Evolutionary conservation across 2,113 vertebrate genomes (phyloP), one percentile per base, ranked within the genome.

Genomic region (Catagonus wagneri): DNA sequence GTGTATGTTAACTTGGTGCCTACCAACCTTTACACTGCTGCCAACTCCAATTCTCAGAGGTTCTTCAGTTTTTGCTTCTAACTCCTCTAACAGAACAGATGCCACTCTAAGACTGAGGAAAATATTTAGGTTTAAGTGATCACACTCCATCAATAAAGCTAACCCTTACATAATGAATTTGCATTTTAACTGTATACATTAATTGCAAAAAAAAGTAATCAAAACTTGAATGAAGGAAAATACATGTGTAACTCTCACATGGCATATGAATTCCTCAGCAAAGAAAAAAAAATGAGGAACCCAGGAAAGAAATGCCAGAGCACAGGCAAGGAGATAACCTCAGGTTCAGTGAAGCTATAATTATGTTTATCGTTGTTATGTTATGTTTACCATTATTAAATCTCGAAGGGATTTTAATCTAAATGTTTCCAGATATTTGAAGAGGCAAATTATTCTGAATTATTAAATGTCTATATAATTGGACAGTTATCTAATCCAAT

Each of bases 51-150:
- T 76, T 52, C 52, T 90, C 71, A 63, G 23, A 71, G 36, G 74
- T 60, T 71, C 22, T 71, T 44, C 15, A 54, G 20, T 93, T 91
- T 71, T 89, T 6, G 5, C 54, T 95, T 87, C 71, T 84, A 61
- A 52, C 36, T 81, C 65, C 65, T 50, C 44, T 34, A 81, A 80
- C 17, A 66, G 56, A 90, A 65, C 66, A 96, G 85, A 93, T 83
- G 66, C 25, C 93, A 85, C 22, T 78, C 20, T 11, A 34, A 95
- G 2, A 76, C 39, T 50, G 25, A 80, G 68, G 56, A 50, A 90
- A 93, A 94, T 61, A 85, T 76, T 90, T 83, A 85, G 75, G 8
- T 29, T 1, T 44, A 85, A 60, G 29, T 39, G 32, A 90, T 84
- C 89, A 60, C 7, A 84, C 4, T 54, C 14, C 22, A 39, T 85